These are phyloP conservation scores for Pygocentrus nattereri DNA, from an alignment of 2,797 vertebrate species.

Conservation along the genomic window DNA sequence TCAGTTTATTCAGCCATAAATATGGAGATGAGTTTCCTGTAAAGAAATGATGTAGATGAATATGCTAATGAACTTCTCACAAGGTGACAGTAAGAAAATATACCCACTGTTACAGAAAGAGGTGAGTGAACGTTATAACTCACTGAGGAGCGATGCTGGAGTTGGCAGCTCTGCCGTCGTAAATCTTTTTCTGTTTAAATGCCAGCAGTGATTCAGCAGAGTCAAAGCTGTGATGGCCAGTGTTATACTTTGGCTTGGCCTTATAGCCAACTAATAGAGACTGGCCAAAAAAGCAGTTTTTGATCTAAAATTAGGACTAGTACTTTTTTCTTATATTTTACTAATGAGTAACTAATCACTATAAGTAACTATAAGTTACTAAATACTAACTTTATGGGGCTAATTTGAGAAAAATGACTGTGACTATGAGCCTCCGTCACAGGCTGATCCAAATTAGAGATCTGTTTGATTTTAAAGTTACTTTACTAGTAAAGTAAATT, in stretches of 20 bases:
- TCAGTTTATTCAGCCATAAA: slow-evolving; percentile 15
- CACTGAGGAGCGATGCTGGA: slow-evolving; percentile 14
- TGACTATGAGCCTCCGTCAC: too few species aligned
- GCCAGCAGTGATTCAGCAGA: not conserved
- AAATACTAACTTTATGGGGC: too few species aligned
- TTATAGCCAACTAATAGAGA: not conserved
- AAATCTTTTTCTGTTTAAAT: slow-evolving; percentile 29
- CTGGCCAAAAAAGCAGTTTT: not conserved
- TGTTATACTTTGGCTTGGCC: not conserved
- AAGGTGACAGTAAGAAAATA: slow-evolving; percentile 44
- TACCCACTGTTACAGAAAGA: slow-evolving; percentile 29
- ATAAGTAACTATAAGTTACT: too few species aligned
- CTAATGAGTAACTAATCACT: too few species aligned
- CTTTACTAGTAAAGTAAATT: too few species aligned
- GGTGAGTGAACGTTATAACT: slow-evolving; percentile 19
- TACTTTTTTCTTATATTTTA: too few species aligned
- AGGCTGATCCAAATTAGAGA: too few species aligned
- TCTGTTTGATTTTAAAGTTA: too few species aligned
- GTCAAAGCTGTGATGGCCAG: not conserved
- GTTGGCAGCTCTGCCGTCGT: slow-evolving; percentile 9
- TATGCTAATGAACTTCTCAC: slow-evolving; percentile 43
- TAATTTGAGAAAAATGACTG: too few species aligned
- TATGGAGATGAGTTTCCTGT: slow-evolving; percentile 52
- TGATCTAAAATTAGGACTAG: not conserved
- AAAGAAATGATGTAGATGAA: slow-evolving; percentile 47